Conservation (phyloP, 2,888 invertebrate species). For the Nezara viridula region DNA sequence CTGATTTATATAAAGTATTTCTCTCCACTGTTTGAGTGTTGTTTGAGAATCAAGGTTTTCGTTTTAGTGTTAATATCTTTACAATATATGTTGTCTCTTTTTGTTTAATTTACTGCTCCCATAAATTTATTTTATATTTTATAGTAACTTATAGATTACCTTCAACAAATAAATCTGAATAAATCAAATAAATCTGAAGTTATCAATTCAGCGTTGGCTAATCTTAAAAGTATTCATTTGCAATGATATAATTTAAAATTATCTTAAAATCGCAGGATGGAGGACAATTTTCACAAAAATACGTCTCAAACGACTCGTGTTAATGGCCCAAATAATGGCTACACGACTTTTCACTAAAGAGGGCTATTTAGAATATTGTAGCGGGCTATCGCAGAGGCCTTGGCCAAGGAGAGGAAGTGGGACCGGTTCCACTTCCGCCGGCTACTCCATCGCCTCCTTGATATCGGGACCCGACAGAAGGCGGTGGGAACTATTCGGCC, state of each 20-base stretch:
- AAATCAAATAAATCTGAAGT: no score
- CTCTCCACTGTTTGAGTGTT: no score
- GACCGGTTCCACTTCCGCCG: conserved; percentile 49
- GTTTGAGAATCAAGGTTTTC: no score
- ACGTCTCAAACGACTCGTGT: background rate
- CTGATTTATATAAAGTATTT: no score
- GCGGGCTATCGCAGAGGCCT: conserved; percentile 22
- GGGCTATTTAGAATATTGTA: conserved; percentile 33
- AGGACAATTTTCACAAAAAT: background rate
- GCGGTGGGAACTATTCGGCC: background rate
- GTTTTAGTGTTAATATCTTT: no score
- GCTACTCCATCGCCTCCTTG: conserved; percentile 18
- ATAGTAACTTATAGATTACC: no score
- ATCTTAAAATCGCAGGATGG: background rate
- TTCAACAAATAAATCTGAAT: no score
- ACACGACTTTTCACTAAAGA: conserved; percentile 46
- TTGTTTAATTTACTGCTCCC: no score
- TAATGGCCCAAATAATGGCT: conserved; percentile 1
- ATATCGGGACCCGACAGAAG: background rate
- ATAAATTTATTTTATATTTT: no score
- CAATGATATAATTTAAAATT: background rate
- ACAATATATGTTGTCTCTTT: no score
- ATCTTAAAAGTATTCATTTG: background rate
- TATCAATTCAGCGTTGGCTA: background rate
- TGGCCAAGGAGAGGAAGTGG: conserved; percentile 47